phyloP scores from a whole-genome alignment of 2,888 invertebrate genomes.

The Bimastos eiseni region DNA sequence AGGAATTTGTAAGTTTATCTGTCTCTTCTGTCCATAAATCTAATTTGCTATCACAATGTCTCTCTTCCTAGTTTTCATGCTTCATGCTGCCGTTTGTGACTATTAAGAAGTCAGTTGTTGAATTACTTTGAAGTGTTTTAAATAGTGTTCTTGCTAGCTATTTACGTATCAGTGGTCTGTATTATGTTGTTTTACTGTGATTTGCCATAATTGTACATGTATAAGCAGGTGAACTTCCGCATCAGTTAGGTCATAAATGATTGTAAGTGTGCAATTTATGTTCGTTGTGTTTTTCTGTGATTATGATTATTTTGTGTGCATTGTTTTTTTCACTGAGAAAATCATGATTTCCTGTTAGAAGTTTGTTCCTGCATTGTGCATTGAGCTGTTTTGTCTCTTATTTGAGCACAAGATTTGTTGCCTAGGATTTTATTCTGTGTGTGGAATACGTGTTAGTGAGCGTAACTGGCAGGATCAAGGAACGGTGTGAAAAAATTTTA shows the following conservation, averaged over 20 bases:
- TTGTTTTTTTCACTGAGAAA: background rate
- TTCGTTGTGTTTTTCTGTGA: background rate
- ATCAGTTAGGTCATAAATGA: background rate
- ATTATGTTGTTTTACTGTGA: background rate
- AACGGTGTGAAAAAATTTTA: background rate
- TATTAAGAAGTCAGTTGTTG: background rate
- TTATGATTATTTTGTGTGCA: background rate
- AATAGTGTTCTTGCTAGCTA: background rate
- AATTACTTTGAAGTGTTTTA: background rate
- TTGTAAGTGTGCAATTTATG: background rate
- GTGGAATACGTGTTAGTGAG: background rate
- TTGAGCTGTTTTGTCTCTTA: background rate
- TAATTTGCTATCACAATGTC: background rate
- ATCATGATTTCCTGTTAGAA: background rate
- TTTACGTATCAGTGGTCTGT: background rate
- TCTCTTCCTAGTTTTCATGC: background rate
- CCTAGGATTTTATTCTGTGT: background rate
- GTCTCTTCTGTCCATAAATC: background rate
- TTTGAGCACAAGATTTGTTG: background rate
- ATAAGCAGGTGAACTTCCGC: background rate
- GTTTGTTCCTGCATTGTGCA: background rate
- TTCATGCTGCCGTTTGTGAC: background rate
- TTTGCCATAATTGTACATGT: background rate
- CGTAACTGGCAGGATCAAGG: background rate
- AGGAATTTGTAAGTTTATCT: background rate